Evolutionary conservation across 2,797 vertebrate species (phyloP).

Genomic region (Notolepis coatsorum): DNA sequence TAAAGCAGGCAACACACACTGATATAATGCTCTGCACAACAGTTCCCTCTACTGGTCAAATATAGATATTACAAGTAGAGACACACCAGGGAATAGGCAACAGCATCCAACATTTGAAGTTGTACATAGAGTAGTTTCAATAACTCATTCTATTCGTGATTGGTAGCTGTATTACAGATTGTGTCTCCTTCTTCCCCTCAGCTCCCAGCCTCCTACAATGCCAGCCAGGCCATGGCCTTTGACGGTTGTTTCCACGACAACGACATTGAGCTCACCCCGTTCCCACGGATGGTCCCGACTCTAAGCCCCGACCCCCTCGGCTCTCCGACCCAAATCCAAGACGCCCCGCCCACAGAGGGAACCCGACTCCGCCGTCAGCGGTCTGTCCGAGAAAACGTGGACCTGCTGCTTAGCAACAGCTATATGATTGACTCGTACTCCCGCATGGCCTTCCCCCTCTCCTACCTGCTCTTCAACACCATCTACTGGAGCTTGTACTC

Average conservation of each 20-base stretch:
- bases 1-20: neutral
- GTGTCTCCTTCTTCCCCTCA: conserved; percentile 56
- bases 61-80: neutral
- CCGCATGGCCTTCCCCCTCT: conserved; percentile 87
- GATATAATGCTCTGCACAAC: neutral
- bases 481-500: conserved; percentile 94
- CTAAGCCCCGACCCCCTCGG: conserved; percentile 52
- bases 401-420: conserved; percentile 90
- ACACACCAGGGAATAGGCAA: too few species aligned
- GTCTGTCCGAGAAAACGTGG: conserved; percentile 82
- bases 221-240: conserved; percentile 91
- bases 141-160: too few species aligned
- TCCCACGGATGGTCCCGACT: conserved; percentile 51
- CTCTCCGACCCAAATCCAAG: conserved; percentile 33
- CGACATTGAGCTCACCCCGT: conserved; percentile 82
- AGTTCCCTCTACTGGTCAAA: conserved; percentile 49
- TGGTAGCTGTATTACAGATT: too few species aligned
- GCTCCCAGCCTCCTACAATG: conserved; percentile 86
- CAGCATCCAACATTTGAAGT: neutral
- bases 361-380: conserved; percentile 79
- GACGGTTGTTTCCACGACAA: conserved; percentile 89
- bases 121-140: neutral
- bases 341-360: conserved; percentile 66
- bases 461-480: conserved; percentile 91
- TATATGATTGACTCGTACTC: conserved; percentile 93